Evolutionary conservation across 2,113 vertebrate genomes (phyloP), one percentile per base, ranked within the genome.

Genomic region (Aramus guarauna): DNA sequence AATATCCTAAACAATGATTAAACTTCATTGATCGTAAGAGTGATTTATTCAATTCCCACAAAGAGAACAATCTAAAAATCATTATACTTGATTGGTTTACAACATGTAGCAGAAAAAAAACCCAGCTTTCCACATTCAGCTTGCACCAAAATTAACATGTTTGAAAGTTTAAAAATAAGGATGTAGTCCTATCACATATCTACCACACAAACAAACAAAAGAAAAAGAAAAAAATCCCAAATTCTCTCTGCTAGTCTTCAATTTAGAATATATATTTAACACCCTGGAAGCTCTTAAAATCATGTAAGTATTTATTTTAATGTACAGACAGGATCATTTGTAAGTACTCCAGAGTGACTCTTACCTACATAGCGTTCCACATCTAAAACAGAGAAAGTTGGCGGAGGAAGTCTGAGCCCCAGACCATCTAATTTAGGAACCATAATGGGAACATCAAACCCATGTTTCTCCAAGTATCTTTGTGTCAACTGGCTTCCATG

Each of bases 301-400:
- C 36, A 77, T 27, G 20, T 4, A 92, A 94, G 53, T 66, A 73
- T 47, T 94, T 86, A 43, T 93, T 94, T 84, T 48, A 76, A 19
- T 85, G 95, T 93, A 78, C 37, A 69, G 37, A 8, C 43, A 73
- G 26, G 32, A 90, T 71, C 32, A 91, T 73, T 94, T 94, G 26
- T 68, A 88, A 72, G 19, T 37, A 89, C 22, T 83, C 69, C 60
- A 90, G 50, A 69, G 72, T 45, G 92, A 82, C 85, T 85, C 99
- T 98, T 99, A 99, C 99, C 99, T 82, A 99, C 99, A 86, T 99
- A 99, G 85, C 98, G 99, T 98, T 99, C 99, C 98, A 99, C 99
- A 89, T 99, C 99, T 96, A 96, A 98, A 94, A 99, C 99, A 0
- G 99, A 99, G 96, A 99, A 99, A 22, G 98, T 98, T 22, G 98